Conservation (phyloP, 2,113 vertebrate genomes). For the Dolichallabes microphthalmus region DNA sequence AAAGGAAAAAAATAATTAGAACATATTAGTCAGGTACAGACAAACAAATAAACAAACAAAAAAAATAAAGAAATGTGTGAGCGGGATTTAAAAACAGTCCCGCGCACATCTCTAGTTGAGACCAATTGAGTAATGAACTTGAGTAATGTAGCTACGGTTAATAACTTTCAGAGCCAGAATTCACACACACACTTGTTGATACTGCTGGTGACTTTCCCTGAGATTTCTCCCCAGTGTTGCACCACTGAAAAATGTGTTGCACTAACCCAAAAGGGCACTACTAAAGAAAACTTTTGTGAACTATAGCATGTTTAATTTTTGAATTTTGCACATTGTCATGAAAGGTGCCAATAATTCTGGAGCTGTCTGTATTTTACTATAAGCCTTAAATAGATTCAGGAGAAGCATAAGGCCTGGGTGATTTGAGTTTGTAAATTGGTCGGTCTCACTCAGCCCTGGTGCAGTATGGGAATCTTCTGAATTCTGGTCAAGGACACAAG, state of each 20-base stretch:
- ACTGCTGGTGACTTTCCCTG: background rate
- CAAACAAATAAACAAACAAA: background rate
- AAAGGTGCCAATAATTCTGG: constrained; percentile 6
- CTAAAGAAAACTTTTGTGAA: background rate
- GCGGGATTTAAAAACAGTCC: constrained; percentile 21
- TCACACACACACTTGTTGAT: background rate
- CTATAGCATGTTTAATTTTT: background rate
- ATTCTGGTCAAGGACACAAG: constrained; percentile 99
- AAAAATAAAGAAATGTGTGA: background rate
- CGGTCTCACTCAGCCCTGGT: constrained; percentile 66
- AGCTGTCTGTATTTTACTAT: constrained; percentile 3
- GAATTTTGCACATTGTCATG: background rate
- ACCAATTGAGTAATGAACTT: background rate
- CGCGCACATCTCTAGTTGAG: constrained; percentile 28
- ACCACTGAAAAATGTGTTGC: too few relatives aligned
- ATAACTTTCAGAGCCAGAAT: too few relatives aligned
- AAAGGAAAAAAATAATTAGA: background rate
- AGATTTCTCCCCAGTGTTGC: background rate
- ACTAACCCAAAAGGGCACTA: background rate
- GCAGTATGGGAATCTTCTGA: constrained; percentile 75
- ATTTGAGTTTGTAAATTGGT: constrained; percentile 36
- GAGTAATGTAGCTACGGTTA: background rate
- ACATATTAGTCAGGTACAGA: background rate
- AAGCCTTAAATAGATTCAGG: constrained; percentile 75
- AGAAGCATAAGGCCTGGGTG: constrained; percentile 68